Conservation (phyloP, 2,797 vertebrate species). For the Danio tinwini region DNA sequence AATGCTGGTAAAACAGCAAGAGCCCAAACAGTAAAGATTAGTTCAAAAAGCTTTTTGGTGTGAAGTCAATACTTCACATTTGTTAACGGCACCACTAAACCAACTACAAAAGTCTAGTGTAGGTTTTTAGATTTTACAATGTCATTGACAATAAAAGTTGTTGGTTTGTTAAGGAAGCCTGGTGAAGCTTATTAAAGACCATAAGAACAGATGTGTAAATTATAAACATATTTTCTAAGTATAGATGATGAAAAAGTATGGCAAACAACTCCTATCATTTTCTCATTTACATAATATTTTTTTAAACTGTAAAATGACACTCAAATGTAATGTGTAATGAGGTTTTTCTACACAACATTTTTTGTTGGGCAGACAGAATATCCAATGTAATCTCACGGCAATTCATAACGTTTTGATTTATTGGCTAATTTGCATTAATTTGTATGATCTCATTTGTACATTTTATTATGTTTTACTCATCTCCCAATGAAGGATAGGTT, state of each 20-base stretch:
- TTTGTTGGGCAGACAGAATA: background rate
- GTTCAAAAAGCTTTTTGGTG: background rate
- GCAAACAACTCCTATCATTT: background rate
- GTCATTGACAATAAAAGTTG: background rate
- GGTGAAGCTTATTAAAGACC: background rate
- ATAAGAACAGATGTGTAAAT: background rate
- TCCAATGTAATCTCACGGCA: no score
- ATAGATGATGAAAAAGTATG: background rate
- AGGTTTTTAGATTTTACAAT: background rate
- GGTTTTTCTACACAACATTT: background rate
- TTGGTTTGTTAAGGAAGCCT: slow-evolving; percentile 1
- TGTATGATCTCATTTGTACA: no score
- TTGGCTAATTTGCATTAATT: no score
- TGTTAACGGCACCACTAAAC: background rate
- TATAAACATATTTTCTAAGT: background rate
- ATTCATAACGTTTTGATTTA: no score
- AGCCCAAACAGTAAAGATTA: background rate
- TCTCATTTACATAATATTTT: background rate
- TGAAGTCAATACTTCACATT: background rate
- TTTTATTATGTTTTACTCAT: no score
- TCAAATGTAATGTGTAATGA: background rate
- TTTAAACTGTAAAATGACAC: background rate
- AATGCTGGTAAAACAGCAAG: slow-evolving; percentile 8
- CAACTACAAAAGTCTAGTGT: background rate
- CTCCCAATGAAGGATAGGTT: no score